Evolutionary conservation across 1,140 invertebrate species (phyloP), one percentile per base, ranked within the genome.

Genomic region (Phymastichus coffea): DNA sequence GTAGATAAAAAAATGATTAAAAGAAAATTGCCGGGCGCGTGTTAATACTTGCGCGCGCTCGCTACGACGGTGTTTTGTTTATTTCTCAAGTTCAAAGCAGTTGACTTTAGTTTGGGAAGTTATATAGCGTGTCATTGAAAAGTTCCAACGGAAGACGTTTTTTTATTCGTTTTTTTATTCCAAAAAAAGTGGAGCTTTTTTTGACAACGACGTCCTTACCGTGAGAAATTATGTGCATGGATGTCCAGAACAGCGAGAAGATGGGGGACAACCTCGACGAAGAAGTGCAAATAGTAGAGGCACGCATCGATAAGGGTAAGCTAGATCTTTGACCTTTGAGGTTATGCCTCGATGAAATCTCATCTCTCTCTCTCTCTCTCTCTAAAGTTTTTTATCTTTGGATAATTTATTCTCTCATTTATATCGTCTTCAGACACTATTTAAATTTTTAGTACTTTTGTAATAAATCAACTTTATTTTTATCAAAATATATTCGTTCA

Each of bases 221-320:
- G 33, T 48, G 57, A 61, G 48, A 68, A 76, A 78, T 76, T 77
- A 79, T 79, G 77, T 79, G 77, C 62, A 78, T 79, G 75, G 77
- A 78, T 66, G 67, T 78, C 63, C 73, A 72, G 67, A 66, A 69
- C 74, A 76, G 69, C 69, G 70, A 78, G 68, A 75, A 73, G 67
- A 80, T 78, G 77, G 71, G 65, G 56, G 75, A 77, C 69, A 62
- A 67, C 72, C 58, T 68, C 64, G 75, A 79, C 51, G 77, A 80
- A 46, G 78, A 80, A 49, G 72, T 80, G 52, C 71, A 80, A 59
- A 79, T 80, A 56, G 68, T 80, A 56, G 72, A 77, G 57, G 70
- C 67, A 22, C 68, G 67, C 59, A 61, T 79, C 43, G 70, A 70
- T 25, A 78, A 72, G 75, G 70, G 78, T 80, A 63, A 72, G 71